Evolutionary conservation across 1,140 invertebrate species (phyloP), one percentile per base, ranked within the genome.

Genomic region (Proctacanthus coquilletti): DNA sequence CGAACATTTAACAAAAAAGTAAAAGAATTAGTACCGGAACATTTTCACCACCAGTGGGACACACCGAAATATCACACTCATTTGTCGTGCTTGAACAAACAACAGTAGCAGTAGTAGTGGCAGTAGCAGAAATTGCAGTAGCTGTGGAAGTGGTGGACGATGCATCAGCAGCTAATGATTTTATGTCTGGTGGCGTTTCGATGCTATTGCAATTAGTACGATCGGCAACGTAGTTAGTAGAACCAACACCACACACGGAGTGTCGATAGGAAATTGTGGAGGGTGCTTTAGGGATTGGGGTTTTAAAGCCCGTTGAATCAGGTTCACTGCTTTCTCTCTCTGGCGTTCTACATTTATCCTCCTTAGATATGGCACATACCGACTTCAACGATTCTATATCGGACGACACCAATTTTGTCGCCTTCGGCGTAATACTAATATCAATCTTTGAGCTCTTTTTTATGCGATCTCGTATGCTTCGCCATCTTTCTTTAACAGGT

Each of bases 401-500:
- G 17, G 30, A 32, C 5, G 30, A 32, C 8, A 15, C 30, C 18
- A 20, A 13, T 27, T 38, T 38, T 10, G 23, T 5, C 9, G 29
- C 14, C 34, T 42, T 37, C 23, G 40, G 40, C 29, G 40, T 42
- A 11, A 10, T 15, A 21, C 13, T 18, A 15, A 25, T 11, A 18
- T 42, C 40, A 19, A 13, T 15, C 20, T 38, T 38, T 4, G 8
- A 20, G 9, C 30, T 15, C 19, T 27, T 34, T 18, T 18, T 32
- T 9, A 58, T 48, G 19, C 56, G 43, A 19, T 47, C 47, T 15
- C 51, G 45, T 23, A 59, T 45, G 30, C 37, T 49, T 18, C 51
- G 53, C 14, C 58, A 29, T 31, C 51, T 57, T 10, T 56, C 53
- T 18, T 57, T 59, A 0, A 60, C 49, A 0, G 56, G 53, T 21